Percentiles rank a stretch among this genome's conserved stretches.
Evolutionary conservation across 2,888 invertebrate species (phyloP).

Genomic region (Trissonchulus latispiculum): DNA sequence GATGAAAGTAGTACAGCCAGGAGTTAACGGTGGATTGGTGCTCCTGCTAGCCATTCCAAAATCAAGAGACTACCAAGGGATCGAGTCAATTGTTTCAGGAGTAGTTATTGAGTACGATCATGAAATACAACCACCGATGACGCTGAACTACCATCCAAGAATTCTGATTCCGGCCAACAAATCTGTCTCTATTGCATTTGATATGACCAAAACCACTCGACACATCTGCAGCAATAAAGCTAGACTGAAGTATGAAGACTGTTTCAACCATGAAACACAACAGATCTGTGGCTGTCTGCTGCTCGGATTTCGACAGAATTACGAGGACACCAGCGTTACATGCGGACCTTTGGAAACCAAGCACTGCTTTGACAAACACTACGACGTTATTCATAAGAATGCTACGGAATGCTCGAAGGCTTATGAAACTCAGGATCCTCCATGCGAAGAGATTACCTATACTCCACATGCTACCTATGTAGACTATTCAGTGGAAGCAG

Average conservation of each 20-base stretch:
- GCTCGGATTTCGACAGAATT: background rate
- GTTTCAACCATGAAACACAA: background rate
- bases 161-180: background rate
- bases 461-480: background rate
- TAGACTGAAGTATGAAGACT: background rate
- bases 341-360: background rate
- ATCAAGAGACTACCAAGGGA: background rate
- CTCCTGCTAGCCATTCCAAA: background rate
- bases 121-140: background rate
- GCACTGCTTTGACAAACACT: background rate
- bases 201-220: background rate
- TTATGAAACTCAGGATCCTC: background rate
- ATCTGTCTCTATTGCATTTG: background rate
- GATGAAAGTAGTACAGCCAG: background rate
- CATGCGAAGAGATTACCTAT: background rate
- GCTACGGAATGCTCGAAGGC: background rate
- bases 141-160: background rate
- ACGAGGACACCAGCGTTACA: background rate
- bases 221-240: background rate
- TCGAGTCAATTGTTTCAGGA: background rate
- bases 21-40: background rate
- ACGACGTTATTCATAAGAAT: background rate
- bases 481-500: too few relatives aligned
- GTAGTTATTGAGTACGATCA: background rate
- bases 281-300: background rate